Evolutionary conservation across 2,797 vertebrate species (phyloP), one percentile per base, ranked within the genome.

Genomic region (Margarornis squamiger): DNA sequence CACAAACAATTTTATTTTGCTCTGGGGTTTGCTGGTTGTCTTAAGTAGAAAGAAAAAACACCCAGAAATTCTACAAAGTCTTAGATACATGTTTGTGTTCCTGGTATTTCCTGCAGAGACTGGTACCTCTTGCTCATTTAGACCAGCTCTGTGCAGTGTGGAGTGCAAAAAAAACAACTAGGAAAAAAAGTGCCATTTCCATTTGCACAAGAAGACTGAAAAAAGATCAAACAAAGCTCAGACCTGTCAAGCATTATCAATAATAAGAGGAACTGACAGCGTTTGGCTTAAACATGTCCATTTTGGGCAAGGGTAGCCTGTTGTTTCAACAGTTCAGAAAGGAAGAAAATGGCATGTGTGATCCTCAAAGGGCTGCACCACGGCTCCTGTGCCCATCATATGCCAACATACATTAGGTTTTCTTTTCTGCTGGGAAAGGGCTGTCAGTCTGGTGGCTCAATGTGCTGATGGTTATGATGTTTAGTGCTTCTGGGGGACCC

Each of bases 241-340:
- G 30, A 7, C 49, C 52, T 90, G 41, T 92, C 92, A 94, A 85
- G 27, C 0, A 2, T 73, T 82, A 75, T 88, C 78, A 90, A 14
- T 74, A 72, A 39, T 81, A 92, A 95, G 72, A 77, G 46, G 43
- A 66, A 21, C 59, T 94, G 92, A 91, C 93, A 96, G 62, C 36
- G 21, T 79, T 87, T 92, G 90, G 72, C 68, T 95, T 90, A 73
- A 82, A 58, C 36, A 49, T 94, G 79, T 88, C 90, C 57, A n/a
- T 88, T 94, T 81, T 27, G 74, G 88, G 57, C 66, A 90, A 81
- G 46, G 65, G 58, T 43, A 68, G 27, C 36, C 55, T 2, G 4
- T 81, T 90, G 32, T 92, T 87, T 88, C 58, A 87, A 24, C 74
- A 87, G 78, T 20, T 80, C 55, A 74, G 88, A 73, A 83, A 75